Evolutionary conservation across 1,140 invertebrate species (phyloP).

Genomic region (Scaptodrosophila lebanonensis): DNA sequence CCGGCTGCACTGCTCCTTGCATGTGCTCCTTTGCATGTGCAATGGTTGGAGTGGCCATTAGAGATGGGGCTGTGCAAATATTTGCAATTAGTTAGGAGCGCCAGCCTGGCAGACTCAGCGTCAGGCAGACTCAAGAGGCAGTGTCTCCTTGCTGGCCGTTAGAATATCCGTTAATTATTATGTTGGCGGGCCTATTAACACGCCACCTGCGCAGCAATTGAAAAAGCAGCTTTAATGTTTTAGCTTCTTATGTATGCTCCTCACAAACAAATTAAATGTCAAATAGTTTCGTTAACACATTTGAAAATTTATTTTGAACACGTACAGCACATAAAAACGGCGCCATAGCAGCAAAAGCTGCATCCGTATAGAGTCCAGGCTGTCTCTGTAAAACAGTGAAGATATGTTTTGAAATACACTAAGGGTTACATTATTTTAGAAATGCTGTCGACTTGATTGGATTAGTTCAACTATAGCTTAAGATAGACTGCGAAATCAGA

Average conservation of each 20-base stretch:
- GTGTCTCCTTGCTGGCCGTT: conserved; percentile 8
- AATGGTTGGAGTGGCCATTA: too few relatives aligned
- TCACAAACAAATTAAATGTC: conserved; percentile 76
- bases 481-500: too few relatives aligned
- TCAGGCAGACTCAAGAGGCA: conserved; percentile 13
- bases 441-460: too few relatives aligned
- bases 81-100: conserved; percentile 64
- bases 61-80: background rate
- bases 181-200: conserved; percentile 61
- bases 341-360: conserved; percentile 5
- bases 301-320: conserved; percentile 76
- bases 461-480: too few relatives aligned
- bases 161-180: conserved; percentile 72
- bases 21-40: too few relatives aligned
- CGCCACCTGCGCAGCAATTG: conserved; percentile 38
- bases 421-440: too few relatives aligned
- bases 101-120: conserved; percentile 9
- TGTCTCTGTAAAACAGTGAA: too few relatives aligned
- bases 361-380: too few relatives aligned
- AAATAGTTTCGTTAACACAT: conserved; percentile 76
- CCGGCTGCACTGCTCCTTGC: too few relatives aligned
- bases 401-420: too few relatives aligned
- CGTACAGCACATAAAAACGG: conserved; percentile 70
- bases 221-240: conserved; percentile 36
- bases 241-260: conserved; percentile 67